phyloP scores from a whole-genome alignment of 2,797 vertebrate species.

The Triplophysa bombifrons region DNA sequence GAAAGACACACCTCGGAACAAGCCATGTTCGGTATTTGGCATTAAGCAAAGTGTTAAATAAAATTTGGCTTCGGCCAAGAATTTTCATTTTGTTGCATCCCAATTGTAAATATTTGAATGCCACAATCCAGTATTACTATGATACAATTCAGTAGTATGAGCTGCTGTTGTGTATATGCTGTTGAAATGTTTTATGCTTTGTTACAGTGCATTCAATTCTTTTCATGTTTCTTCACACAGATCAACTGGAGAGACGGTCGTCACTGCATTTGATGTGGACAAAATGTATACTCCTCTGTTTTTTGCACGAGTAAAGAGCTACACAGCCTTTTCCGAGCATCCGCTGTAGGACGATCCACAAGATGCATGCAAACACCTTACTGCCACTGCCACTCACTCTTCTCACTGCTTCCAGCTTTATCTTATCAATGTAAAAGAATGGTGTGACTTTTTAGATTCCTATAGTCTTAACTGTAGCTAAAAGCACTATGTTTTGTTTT shows the following conservation, averaged over 20 bases:
- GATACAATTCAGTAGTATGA: too few relatives aligned
- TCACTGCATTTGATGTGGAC: constrained; percentile 94
- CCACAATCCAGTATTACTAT: too few relatives aligned
- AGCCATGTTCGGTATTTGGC: too few relatives aligned
- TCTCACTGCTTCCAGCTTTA: constrained; percentile 38
- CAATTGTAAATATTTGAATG: too few relatives aligned
- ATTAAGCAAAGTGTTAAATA: too few relatives aligned
- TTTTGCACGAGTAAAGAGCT: constrained; percentile 97
- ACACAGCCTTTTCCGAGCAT: constrained; percentile 90
- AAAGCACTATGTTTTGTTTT: background rate
- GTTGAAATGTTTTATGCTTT: too few relatives aligned
- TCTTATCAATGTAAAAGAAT: constrained; percentile 47
- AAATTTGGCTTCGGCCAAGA: too few relatives aligned
- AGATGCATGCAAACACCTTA: constrained; percentile 42
- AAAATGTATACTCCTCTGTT: constrained; percentile 94
- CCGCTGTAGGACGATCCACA: constrained; percentile 80
- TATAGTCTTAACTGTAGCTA: constrained; percentile 22
- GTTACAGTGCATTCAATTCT: background rate
- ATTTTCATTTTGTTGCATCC: too few relatives aligned
- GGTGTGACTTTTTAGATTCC: constrained; percentile 15
- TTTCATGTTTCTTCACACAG: constrained; percentile 69
- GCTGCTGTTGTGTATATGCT: too few relatives aligned
- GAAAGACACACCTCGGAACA: too few relatives aligned
- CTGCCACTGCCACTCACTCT: background rate
- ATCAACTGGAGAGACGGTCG: constrained; percentile 89